Evolutionary conservation across 2,888 invertebrate species (phyloP).

Genomic region (Stenodema calcarata): DNA sequence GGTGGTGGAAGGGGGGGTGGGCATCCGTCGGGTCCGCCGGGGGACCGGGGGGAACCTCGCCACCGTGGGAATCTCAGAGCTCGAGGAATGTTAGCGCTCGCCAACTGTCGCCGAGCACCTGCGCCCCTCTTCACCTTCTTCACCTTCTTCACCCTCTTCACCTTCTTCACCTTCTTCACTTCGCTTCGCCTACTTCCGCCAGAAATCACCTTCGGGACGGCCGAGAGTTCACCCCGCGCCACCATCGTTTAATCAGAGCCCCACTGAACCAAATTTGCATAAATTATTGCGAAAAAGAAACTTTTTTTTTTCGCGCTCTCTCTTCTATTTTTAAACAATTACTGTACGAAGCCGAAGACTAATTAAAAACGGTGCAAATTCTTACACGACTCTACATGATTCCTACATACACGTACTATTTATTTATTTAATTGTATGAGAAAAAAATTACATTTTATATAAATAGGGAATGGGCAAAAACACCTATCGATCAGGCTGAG

Average conservation of each 20-base stretch:
- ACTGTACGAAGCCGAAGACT: too few species aligned
- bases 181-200: constrained; percentile 31
- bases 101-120: constrained; percentile 50
- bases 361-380: too few species aligned
- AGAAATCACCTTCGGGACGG: constrained; percentile 33
- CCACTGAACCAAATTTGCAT: background rate
- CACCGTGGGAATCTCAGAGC: constrained; percentile 51
- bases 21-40: constrained; percentile 1
- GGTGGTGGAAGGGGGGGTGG: background rate
- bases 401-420: too few species aligned
- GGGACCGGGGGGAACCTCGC: constrained; percentile 42
- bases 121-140: too few species aligned
- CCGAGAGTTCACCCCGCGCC: constrained; percentile 21
- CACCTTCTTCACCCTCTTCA: too few species aligned
- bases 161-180: background rate
- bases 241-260: background rate
- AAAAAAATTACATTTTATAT: too few species aligned
- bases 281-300: background rate
- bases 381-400: too few species aligned
- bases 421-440: too few species aligned
- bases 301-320: too few species aligned
- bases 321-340: too few species aligned
- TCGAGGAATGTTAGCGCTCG: constrained; percentile 49
- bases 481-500: too few species aligned
- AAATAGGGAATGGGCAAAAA: too few species aligned